These are phyloP conservation scores for Echiichthys vipera DNA, from an alignment of 2,797 vertebrate genomes.

Conservation along the genomic window DNA sequence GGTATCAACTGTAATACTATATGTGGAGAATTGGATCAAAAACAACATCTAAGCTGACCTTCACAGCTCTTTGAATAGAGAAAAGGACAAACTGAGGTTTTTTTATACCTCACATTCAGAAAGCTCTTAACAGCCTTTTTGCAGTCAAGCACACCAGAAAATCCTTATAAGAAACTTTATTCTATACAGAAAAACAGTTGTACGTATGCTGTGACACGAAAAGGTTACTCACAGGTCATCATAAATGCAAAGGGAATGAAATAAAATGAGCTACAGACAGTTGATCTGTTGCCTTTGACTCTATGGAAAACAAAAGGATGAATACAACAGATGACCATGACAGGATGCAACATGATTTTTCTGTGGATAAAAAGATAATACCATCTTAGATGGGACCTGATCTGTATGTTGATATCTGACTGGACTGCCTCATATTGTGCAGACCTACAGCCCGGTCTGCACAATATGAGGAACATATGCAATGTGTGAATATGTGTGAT, in stretches of 20 bases:
- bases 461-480: too few relatives aligned
- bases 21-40: constrained; percentile 35
- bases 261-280: background rate
- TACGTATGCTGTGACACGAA: background rate
- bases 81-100: constrained; percentile 18
- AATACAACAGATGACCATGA: constrained; percentile 7
- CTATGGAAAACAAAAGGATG: constrained; percentile 6
- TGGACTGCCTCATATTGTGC: too few relatives aligned
- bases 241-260: background rate
- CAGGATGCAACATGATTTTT: constrained; percentile 3
- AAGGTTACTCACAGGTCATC: background rate
- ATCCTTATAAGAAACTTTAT: constrained; percentile 5
- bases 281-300: background rate
- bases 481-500: too few relatives aligned
- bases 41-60: constrained; percentile 46
- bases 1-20: constrained; percentile 10
- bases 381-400: background rate
- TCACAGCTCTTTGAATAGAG: constrained; percentile 43
- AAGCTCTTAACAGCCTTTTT: constrained; percentile 4
- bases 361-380: background rate
- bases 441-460: too few relatives aligned
- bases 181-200: background rate
- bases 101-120: constrained; percentile 20
- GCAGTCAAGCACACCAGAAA: background rate
- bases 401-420: constrained; percentile 7